A percentile compares a stretch with the other conserved stretches of the same genome.
Conservation (phyloP, 2,797 vertebrate species). For the Falco naumanni region DNA sequence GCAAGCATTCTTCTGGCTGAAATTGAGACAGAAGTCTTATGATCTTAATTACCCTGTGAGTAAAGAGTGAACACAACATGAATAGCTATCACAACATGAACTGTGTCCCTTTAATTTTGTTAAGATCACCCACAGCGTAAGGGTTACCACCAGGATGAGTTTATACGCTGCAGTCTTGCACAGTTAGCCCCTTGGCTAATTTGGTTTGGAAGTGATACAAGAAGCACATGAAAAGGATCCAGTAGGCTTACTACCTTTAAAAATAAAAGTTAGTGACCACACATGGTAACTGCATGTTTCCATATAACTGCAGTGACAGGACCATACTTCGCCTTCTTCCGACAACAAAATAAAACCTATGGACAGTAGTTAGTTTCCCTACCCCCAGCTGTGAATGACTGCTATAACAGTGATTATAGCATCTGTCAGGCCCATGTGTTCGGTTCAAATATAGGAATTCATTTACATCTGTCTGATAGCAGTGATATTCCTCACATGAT, state of each 20-base stretch:
- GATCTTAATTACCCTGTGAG: background rate
- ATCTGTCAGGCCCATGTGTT: background rate
- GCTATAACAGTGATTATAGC: background rate
- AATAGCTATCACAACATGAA: background rate
- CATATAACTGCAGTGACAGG: background rate
- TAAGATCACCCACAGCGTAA: background rate
- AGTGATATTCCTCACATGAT: background rate
- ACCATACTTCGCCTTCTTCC: background rate
- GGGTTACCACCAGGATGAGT: background rate
- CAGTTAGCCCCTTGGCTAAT: background rate
- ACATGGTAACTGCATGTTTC: background rate
- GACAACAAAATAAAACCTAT: background rate
- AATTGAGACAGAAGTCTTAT: background rate
- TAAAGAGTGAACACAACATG: background rate
- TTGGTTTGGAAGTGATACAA: background rate
- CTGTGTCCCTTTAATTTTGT: background rate
- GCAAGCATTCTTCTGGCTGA: background rate
- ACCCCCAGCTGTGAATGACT: background rate
- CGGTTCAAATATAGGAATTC: background rate
- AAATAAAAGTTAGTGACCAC: background rate
- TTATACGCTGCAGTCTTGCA: rapidly evolving
- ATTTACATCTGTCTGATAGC: background rate
- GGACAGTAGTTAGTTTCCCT: background rate
- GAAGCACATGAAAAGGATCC: background rate
- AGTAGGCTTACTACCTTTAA: background rate